phyloP scores from a whole-genome alignment of 2,113 vertebrate species.

The Paedocypris sp. region DNA sequence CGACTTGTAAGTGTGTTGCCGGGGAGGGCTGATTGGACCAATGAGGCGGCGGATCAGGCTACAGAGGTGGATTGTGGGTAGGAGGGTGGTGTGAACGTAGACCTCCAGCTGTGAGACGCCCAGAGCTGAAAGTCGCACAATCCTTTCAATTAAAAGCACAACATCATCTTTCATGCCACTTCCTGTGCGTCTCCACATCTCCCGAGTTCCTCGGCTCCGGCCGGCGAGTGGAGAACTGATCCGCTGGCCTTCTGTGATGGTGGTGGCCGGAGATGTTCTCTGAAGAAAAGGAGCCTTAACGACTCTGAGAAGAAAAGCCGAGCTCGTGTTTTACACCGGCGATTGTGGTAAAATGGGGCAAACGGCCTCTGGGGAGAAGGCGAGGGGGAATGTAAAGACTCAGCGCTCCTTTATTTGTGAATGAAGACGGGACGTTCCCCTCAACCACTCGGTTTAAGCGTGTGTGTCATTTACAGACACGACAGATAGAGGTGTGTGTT shows the following conservation, averaged over 20 bases:
- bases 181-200: conserved; percentile 9
- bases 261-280: background rate
- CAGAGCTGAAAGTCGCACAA: conserved; percentile 27
- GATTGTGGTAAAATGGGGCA: conserved; percentile 32
- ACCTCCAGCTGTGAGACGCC: conserved; percentile 26
- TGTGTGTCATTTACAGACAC: no score
- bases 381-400: conserved; percentile 21
- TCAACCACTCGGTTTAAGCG: no score
- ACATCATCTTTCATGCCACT: conserved; percentile 15
- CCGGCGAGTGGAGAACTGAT: background rate
- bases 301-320: conserved; percentile 16
- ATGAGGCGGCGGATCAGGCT: conserved; percentile 27
- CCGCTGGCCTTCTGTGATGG: no score
- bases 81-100: conserved; percentile 14
- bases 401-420: conserved; percentile 27
- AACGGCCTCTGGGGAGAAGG: conserved; percentile 22
- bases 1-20: conserved; percentile 25
- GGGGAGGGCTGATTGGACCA: conserved; percentile 30
- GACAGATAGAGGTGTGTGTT: no score
- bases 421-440: conserved; percentile 24
- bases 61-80: conserved; percentile 24
- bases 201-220: background rate
- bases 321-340: conserved; percentile 9
- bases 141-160: conserved; percentile 30
- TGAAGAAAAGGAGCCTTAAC: conserved; percentile 2